phyloP scores from a whole-genome alignment of 1,140 invertebrate species.

The Plodia interpunctella region DNA sequence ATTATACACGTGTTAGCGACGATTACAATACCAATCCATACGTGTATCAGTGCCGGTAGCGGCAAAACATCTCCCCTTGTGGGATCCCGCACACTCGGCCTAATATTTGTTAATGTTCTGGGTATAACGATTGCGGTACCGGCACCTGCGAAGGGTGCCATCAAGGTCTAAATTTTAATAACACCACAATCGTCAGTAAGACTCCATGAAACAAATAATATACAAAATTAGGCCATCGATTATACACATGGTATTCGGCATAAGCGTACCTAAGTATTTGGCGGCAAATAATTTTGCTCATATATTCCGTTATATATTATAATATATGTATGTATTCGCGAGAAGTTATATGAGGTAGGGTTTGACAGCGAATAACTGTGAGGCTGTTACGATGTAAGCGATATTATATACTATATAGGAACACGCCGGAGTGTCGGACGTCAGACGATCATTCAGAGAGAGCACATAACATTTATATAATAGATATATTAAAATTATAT shows the following conservation, averaged over 20 bases:
- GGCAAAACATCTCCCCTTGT: background rate
- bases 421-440: conserved; percentile 11
- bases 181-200: conserved; percentile 24
- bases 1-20: conserved; percentile 46
- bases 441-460: conserved; percentile 49
- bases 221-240: conserved; percentile 25
- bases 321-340: conserved; percentile 16
- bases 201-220: conserved; percentile 34
- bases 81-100: conserved; percentile 23
- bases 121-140: conserved; percentile 19
- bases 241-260: conserved; percentile 32
- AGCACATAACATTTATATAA: conserved; percentile 42
- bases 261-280: conserved; percentile 26
- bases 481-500: conserved; percentile 63
- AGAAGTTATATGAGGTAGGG: conserved; percentile 13
- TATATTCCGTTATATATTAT: conserved; percentile 26
- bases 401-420: background rate
- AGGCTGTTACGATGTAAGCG: conserved; percentile 6
- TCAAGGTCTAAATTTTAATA: conserved; percentile 22
- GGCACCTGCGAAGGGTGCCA: conserved; percentile 14
- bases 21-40: conserved; percentile 14
- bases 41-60: conserved; percentile 11
- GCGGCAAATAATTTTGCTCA: conserved; percentile 34
- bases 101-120: conserved; percentile 29
- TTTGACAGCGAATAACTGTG: conserved; percentile 11